Conservation (phyloP, 2,888 invertebrate genomes). For the Pemphredon lugubris region DNA sequence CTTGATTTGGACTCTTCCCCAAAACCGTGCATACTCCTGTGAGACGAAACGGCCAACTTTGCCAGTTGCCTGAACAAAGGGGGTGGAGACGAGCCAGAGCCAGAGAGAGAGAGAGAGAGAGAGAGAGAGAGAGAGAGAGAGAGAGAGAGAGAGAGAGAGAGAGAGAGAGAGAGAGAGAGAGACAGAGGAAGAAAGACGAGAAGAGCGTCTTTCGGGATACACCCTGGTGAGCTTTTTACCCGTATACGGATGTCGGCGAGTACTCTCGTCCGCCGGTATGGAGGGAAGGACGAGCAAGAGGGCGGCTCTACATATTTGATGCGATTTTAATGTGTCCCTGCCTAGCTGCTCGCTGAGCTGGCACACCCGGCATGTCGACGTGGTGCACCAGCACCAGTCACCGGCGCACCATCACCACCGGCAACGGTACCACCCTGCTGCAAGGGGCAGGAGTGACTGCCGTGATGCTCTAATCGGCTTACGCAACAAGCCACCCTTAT, state of each 20-base stretch:
- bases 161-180: slow-evolving; percentile 1
- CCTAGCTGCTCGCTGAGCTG: slow-evolving; percentile 56
- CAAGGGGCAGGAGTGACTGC: slow-evolving; percentile 66
- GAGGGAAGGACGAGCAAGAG: slow-evolving; percentile 38
- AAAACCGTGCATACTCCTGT: no score
- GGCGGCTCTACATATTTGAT: slow-evolving; percentile 77
- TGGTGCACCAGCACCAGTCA: slow-evolving; percentile 42
- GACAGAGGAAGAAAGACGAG: background rate
- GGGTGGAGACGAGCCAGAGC: background rate
- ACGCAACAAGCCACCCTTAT: slow-evolving; percentile 75
- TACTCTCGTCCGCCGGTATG: slow-evolving; percentile 61
- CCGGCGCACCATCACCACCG: slow-evolving; percentile 8
- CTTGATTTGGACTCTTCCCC: no score
- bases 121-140: background rate
- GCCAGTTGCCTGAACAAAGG: background rate
- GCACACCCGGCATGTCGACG: slow-evolving; percentile 44
- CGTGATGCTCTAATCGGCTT: slow-evolving; percentile 80
- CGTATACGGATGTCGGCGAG: slow-evolving; percentile 60
- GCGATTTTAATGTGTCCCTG: slow-evolving; percentile 81
- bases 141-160: background rate
- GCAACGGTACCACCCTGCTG: slow-evolving; percentile 36
- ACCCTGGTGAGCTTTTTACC: slow-evolving; percentile 67
- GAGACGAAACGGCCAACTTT: no score
- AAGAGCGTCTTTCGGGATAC: slow-evolving; percentile 43
- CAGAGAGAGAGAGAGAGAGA: no score